phyloP scores from a whole-genome alignment of 2,797 vertebrate genomes.

The Ara ararauna region DNA sequence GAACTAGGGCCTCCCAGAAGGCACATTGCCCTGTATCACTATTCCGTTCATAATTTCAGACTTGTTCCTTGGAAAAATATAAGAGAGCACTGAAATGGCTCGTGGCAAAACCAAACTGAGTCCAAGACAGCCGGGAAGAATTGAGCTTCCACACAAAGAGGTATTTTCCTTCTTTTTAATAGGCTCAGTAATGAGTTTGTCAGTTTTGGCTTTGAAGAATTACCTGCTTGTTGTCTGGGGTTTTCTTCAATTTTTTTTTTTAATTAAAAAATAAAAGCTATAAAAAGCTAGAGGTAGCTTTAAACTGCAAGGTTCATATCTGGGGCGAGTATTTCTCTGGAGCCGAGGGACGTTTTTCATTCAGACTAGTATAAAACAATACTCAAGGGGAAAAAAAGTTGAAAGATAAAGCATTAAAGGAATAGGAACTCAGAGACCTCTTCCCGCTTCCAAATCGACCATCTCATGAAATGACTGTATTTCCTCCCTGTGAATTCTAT shows the following conservation, averaged over 20 bases:
- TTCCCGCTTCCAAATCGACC: slow-evolving; percentile 57
- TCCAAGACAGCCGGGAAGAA: background rate
- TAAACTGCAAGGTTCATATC: slow-evolving; percentile 50
- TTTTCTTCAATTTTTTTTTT: background rate
- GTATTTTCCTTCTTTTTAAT: slow-evolving; percentile 9
- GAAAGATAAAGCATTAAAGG: slow-evolving; percentile 70
- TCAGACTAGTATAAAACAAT: slow-evolving; percentile 62
- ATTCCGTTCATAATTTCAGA: slow-evolving; percentile 23
- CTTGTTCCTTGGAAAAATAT: slow-evolving; percentile 45
- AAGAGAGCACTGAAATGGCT: background rate
- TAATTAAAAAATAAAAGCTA: slow-evolving; percentile 29
- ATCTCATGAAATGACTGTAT: slow-evolving; percentile 51
- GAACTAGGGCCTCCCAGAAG: slow-evolving; percentile 42
- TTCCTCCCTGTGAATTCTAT: slow-evolving; percentile 56
- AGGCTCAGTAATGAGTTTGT: slow-evolving; percentile 4
- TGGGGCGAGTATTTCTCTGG: background rate
- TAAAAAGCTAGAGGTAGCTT: slow-evolving; percentile 37
- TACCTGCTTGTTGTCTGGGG: background rate
- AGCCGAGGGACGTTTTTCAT: slow-evolving; percentile 49
- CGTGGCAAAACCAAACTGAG: slow-evolving; percentile 46
- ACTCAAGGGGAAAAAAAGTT: slow-evolving; percentile 43
- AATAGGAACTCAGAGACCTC: slow-evolving; percentile 63
- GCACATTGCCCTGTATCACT: background rate
- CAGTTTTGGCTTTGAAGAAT: slow-evolving; percentile 51
- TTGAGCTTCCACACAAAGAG: background rate